These are phyloP conservation scores for Sarcophaga caerulescens DNA, from an alignment of 2,888 invertebrate genomes.

Conservation along the genomic window DNA sequence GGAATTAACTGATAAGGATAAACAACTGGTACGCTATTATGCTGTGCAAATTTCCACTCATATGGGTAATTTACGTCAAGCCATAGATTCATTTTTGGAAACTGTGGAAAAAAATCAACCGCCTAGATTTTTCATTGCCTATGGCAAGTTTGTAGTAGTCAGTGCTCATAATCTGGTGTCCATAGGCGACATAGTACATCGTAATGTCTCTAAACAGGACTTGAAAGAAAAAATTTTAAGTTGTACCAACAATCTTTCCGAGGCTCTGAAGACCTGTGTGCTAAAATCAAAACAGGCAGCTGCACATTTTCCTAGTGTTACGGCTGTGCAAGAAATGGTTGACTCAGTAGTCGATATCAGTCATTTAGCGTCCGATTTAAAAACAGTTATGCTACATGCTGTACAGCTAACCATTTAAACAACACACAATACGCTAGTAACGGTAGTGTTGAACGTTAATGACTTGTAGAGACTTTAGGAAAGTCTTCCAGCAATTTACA, in stretches of 20 bases:
- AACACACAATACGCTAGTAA: background rate
- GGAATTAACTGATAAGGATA: slow-evolving; percentile 88
- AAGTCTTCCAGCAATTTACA: slow-evolving; percentile 75
- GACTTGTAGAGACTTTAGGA: slow-evolving; percentile 61
- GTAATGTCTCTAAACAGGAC: slow-evolving; percentile 89
- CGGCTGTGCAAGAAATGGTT: slow-evolving; percentile 96
- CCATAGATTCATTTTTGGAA: slow-evolving; percentile 95
- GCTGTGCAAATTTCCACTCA: slow-evolving; percentile 93
- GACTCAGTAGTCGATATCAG: slow-evolving; percentile 94
- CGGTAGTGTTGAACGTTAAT: too few species aligned
- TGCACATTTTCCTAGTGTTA: slow-evolving; percentile 94
- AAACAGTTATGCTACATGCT: slow-evolving; percentile 87
- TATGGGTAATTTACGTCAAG: slow-evolving; percentile 91
- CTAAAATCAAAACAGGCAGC: slow-evolving; percentile 95
- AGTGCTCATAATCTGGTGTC: slow-evolving; percentile 96
- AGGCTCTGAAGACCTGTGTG: slow-evolving; percentile 91
- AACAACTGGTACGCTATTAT: slow-evolving; percentile 92
- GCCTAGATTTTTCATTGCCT: slow-evolving; percentile 95
- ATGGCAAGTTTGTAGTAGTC: slow-evolving; percentile 96
- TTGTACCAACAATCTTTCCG: slow-evolving; percentile 90
- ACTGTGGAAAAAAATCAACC: slow-evolving; percentile 96
- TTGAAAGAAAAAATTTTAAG: slow-evolving; percentile 87
- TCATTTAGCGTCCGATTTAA: slow-evolving; percentile 90
- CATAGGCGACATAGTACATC: slow-evolving; percentile 96
- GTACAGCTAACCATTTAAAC: slow-evolving; percentile 80